Conservation (phyloP, 2,888 invertebrate species). For the Caenorhabditis macrosperma region DNA sequence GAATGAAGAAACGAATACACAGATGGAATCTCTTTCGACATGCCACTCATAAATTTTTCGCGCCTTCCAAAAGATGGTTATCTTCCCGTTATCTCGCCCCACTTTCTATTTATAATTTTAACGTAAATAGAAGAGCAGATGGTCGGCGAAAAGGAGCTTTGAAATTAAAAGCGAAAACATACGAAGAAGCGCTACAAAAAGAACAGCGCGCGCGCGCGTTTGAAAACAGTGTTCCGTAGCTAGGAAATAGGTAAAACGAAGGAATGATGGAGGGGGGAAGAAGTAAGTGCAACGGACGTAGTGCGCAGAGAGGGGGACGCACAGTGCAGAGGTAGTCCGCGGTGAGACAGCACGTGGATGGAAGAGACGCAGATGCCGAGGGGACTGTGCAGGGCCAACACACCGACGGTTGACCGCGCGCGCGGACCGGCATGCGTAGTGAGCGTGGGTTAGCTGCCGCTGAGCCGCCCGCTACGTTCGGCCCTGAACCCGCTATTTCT, state of each 20-base stretch:
- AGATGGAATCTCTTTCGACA: slow-evolving; percentile 32
- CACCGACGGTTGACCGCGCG: not conserved
- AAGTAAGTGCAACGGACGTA: slow-evolving; percentile 51
- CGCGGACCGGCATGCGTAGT: slow-evolving; percentile 10
- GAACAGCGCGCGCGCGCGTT: slow-evolving; percentile 21
- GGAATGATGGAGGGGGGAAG: not conserved
- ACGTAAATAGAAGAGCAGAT: not conserved
- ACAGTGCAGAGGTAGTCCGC: slow-evolving; percentile 27
- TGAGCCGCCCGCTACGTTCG: slow-evolving; percentile 27
- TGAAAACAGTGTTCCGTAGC: slow-evolving; percentile 18
- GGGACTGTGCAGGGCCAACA: slow-evolving; percentile 36
- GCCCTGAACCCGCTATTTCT: slow-evolving; percentile 48
- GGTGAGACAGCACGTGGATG: not conserved
- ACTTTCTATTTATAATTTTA: slow-evolving; percentile 4
- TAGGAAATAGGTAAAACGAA: slow-evolving; percentile 24
- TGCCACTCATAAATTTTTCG: slow-evolving; percentile 50
- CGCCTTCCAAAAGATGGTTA: slow-evolving; percentile 39
- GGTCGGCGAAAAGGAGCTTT: not conserved
- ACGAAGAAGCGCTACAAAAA: slow-evolving; percentile 3
- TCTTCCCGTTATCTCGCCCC: slow-evolving; percentile 7
- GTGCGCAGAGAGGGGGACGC: slow-evolving; percentile 42
- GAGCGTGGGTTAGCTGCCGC: slow-evolving; percentile 22
- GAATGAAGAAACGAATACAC: slow-evolving; percentile 24
- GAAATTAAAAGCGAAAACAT: not conserved
- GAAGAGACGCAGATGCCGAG: slow-evolving; percentile 22